Percentiles rank a stretch among this genome's conserved stretches.
These are phyloP conservation scores for Eublepharis macularius DNA, from an alignment of 2,113 vertebrate genomes.

Conservation along the genomic window DNA sequence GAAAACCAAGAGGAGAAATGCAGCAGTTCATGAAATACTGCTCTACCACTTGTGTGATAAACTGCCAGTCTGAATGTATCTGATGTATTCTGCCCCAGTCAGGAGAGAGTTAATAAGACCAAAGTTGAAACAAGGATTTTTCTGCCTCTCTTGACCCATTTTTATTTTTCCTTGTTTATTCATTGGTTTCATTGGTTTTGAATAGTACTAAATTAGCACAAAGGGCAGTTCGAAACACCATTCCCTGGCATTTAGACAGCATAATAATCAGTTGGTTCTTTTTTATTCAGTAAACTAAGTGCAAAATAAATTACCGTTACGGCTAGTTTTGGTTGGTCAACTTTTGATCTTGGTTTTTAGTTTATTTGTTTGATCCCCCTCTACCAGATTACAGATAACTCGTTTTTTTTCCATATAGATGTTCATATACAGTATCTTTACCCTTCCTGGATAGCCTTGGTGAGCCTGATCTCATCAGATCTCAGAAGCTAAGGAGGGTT, in stretches of 20 bases:
- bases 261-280: neutral
- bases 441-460: too few species aligned
- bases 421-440: neutral
- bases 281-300: neutral
- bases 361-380: neutral
- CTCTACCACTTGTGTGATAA: neutral
- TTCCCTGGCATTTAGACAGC: constrained; percentile 8
- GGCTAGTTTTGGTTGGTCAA: neutral
- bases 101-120: neutral
- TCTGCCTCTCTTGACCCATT: neutral
- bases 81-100: too few species aligned
- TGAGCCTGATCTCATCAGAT: too few species aligned
- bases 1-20: neutral
- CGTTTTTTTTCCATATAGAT: neutral
- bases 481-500: too few species aligned
- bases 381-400: neutral
- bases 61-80: too few species aligned
- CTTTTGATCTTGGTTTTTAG: neutral
- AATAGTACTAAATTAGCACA: neutral
- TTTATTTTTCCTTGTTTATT: neutral
- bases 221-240: neutral
- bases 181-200: neutral
- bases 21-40: neutral
- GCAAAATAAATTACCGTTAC: neutral
- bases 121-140: neutral